Evolutionary conservation across 2,797 vertebrate genomes (phyloP).

Genomic region (Okamejei kenojei): DNA sequence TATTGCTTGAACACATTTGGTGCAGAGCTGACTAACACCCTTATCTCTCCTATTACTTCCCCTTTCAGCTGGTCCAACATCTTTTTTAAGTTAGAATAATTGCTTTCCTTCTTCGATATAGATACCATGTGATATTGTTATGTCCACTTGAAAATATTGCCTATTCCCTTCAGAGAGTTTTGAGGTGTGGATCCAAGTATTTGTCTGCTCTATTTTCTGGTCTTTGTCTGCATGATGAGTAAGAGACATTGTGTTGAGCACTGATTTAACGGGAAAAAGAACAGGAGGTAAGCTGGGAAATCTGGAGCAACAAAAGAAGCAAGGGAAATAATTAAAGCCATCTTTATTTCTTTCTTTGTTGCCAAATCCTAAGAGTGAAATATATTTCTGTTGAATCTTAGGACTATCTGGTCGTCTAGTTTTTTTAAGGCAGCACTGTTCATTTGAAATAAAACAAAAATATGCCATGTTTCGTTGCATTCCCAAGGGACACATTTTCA

Average conservation of each 20-base stretch:
- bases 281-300: neutral
- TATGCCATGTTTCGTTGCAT: neutral
- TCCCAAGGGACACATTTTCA: neutral
- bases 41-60: neutral
- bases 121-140: neutral
- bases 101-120: neutral
- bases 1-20: neutral
- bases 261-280: neutral
- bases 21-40: neutral
- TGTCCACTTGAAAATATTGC: neutral
- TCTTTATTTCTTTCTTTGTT: neutral
- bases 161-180: neutral
- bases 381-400: neutral
- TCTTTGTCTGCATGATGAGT: neutral
- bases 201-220: neutral
- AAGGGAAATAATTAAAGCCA: neutral
- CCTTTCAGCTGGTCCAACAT: neutral
- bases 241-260: neutral
- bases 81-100: neutral
- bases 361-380: neutral
- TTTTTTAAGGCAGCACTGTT: neutral
- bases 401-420: neutral
- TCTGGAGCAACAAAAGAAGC: neutral
- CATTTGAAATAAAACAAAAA: neutral
- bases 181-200: neutral